These are phyloP conservation scores for Montipora foliosa DNA, from an alignment of 64 coral and sea anemone genomes.

Conservation along the genomic window DNA sequence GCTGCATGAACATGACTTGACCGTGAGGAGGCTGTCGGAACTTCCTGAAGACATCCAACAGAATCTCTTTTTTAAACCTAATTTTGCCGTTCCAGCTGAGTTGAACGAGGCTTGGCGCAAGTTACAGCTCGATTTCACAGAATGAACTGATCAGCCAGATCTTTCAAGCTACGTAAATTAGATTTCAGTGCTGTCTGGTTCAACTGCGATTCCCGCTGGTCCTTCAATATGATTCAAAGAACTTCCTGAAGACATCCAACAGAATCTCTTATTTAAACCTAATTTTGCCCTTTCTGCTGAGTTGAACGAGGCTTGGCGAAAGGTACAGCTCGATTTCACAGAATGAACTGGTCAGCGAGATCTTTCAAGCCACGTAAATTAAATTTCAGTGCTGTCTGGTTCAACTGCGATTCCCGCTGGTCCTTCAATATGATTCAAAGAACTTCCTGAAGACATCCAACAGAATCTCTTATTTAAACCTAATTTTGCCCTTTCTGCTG, in stretches of 20 bases:
- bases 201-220: slow-evolving; percentile 64
- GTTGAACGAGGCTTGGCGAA: slow-evolving; percentile 72
- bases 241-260: slow-evolving; percentile 13
- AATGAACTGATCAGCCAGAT: too few species aligned
- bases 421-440: not conserved
- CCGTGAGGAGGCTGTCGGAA: slow-evolving; percentile 57
- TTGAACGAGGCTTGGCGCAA: slow-evolving; percentile 76
- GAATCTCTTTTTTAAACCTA: slow-evolving; percentile 6
- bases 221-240: not conserved
- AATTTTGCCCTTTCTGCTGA: slow-evolving; percentile 71
- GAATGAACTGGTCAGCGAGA: too few species aligned
- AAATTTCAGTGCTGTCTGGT: too few species aligned
- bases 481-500: slow-evolving; percentile 70
- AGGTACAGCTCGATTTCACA: slow-evolving; percentile 32
- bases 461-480: slow-evolving; percentile 63
- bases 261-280: not conserved
- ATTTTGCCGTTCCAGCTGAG: slow-evolving; percentile 69
- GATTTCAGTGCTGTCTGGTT: not conserved
- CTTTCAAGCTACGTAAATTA: too few species aligned
- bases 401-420: not conserved
- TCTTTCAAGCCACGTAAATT: too few species aligned
- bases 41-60: slow-evolving; percentile 15
- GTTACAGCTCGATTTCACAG: slow-evolving; percentile 23
- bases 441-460: slow-evolving; percentile 15
- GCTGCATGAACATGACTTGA: slow-evolving; percentile 74